Evolutionary conservation across 2,113 vertebrate genomes (phyloP), one percentile per base, ranked within the genome.

Genomic region (Cisticola juncidis): DNA sequence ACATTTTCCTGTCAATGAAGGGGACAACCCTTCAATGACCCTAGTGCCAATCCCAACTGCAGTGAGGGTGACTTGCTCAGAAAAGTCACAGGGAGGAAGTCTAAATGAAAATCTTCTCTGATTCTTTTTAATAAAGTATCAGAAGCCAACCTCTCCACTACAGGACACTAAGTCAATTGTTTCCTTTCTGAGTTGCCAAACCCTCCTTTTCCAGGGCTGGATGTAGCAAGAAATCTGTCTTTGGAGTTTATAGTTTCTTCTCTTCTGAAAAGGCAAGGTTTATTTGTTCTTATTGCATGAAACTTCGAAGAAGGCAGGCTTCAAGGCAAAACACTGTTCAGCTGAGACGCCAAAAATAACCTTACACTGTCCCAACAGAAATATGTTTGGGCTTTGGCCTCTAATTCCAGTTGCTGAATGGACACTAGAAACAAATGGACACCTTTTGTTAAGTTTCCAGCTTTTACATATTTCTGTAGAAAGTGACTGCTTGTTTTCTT

Each of bases 1-100:
- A 16, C 9, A 14, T 0, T 15, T 74, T 54, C 24, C 9, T 65
- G 28, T 7, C 54, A 48, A 5, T 0, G 2, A 47, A 3, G 4
- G 7, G 5, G 3, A 25, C 5, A 31, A 35, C 18, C 7, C 20
- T 79, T 23, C 66, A 44, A 5, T 36, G 48, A 56, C 5, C 5
- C 5, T 21, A 12, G 8, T n/a, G 21, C 9, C 19, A 77, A 35
- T 4, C 2, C 2, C 44, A 72, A 17, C 33, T 42, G 38, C 23
- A 74, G 18, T 26, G 15, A 74, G 17, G 5, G 18, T 36, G 25
- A 35, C 7, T 71, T 31, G 4, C 9, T 72, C n/a, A 42, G 22
- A 70, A 91, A 91, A 87, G 23, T 28, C 70, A 40, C 36, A 74
- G 9, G 10, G 15, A 70, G 14, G 12, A 80, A 78, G 9, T 33